A percentile compares a stretch with the other conserved stretches of the same genome.
phyloP scores from a whole-genome alignment of 2,888 invertebrate genomes.

The Drosophila pseudotalamancana region DNA sequence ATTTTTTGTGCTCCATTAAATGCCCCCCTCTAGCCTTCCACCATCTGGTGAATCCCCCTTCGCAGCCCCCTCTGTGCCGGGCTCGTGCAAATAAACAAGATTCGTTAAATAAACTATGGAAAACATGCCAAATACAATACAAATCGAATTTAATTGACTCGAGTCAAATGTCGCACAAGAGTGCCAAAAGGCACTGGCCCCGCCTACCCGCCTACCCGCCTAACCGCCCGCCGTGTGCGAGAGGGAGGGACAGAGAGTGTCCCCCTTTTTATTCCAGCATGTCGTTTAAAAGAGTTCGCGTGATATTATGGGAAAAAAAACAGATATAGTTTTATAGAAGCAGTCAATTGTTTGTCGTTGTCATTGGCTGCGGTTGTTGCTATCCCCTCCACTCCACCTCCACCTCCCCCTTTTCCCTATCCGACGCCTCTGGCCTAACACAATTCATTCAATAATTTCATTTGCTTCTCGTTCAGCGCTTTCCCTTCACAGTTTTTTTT shows the following conservation, averaged over 20 bases:
- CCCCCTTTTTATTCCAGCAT: background rate
- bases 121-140: slow-evolving; percentile 35
- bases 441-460: slow-evolving; percentile 77
- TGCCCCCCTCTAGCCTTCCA: too few relatives aligned
- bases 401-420: background rate
- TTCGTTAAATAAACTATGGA: slow-evolving; percentile 59
- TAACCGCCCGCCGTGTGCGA: background rate
- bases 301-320: slow-evolving; percentile 55
- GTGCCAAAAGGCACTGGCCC: slow-evolving; percentile 48
- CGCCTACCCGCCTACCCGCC: background rate
- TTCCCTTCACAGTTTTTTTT: slow-evolving; percentile 54
- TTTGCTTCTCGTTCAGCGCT: slow-evolving; percentile 60
- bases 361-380: slow-evolving; percentile 41
- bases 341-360: slow-evolving; percentile 66
- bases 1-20: background rate
- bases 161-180: slow-evolving; percentile 69
- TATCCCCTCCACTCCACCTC: background rate
- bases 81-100: slow-evolving; percentile 48
- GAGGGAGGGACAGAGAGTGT: slow-evolving; percentile 12
- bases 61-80: background rate
- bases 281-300: slow-evolving; percentile 67
- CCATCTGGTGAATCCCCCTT: background rate
- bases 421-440: slow-evolving; percentile 33
- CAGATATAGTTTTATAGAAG: slow-evolving; percentile 2
- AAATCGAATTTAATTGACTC: slow-evolving; percentile 75